Percentiles rank a stretch among this genome's conserved stretches.
Conservation (phyloP, 2,113 vertebrate species). For the Sapayoa aenigma region DNA sequence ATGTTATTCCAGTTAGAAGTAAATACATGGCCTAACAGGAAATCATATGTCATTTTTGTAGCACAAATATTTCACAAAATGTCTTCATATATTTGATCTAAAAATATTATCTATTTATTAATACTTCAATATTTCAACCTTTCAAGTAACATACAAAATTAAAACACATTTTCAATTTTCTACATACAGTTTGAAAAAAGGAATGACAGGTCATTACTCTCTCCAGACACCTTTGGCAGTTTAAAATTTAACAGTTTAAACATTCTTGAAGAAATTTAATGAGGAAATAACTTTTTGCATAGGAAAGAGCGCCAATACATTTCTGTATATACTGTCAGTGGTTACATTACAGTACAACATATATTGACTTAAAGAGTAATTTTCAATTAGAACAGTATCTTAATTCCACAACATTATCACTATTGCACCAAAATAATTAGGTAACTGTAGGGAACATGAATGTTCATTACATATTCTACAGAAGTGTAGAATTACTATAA, state of each 20-base stretch:
- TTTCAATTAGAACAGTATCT: not conserved
- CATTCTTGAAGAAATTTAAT: slow-evolving; percentile 29
- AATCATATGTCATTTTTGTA: not conserved
- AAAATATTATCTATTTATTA: slow-evolving; percentile 69
- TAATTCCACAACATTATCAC: not conserved
- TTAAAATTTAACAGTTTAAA: slow-evolving; percentile 52
- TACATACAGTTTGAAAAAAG: slow-evolving; percentile 36
- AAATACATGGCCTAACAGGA: not conserved
- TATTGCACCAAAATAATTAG: not conserved
- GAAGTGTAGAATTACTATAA: not conserved
- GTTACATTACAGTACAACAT: not conserved
- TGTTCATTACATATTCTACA: not conserved
- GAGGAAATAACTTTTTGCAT: slow-evolving; percentile 55
- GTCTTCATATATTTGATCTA: slow-evolving; percentile 23
- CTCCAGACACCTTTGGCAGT: slow-evolving; percentile 15
- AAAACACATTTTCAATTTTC: slow-evolving; percentile 30
- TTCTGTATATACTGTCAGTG: slow-evolving; percentile 15
- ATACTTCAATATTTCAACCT: slow-evolving; percentile 38
- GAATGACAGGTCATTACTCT: slow-evolving; percentile 18
- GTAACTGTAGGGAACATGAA: not conserved
- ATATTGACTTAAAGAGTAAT: not conserved
- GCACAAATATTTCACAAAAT: slow-evolving; percentile 59
- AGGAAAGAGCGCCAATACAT: slow-evolving; percentile 33
- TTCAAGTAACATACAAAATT: slow-evolving; percentile 43
- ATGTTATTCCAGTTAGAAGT: slow-evolving; percentile 1